A percentile compares a stretch with the other conserved stretches of the same genome.
Conservation (phyloP, 2,113 vertebrate species). For the Sebastes fasciatus region DNA sequence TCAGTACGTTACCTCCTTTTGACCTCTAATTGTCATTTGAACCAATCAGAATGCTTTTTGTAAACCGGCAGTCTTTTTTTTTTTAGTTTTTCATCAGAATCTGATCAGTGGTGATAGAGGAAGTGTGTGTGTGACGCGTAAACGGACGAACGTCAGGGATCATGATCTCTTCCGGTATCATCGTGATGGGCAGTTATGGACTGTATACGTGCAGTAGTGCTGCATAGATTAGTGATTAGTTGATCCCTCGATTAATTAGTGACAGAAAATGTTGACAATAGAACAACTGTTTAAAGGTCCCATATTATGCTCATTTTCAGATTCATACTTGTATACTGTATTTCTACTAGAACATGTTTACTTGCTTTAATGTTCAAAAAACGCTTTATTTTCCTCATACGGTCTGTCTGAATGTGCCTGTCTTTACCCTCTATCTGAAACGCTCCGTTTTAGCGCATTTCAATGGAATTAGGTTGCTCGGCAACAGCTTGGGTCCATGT, state of each 20-base stretch:
- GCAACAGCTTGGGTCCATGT: no score
- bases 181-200: neutral
- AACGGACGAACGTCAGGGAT: slow-evolving; percentile 8
- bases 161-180: slow-evolving; percentile 5
- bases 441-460: no score
- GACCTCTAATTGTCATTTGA: slow-evolving; percentile 56
- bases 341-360: no score
- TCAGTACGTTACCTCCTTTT: slow-evolving; percentile 50
- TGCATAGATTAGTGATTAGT: neutral
- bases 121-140: slow-evolving; percentile 35
- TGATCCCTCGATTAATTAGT: neutral
- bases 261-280: neutral
- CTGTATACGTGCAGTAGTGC: no score
- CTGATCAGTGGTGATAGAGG: neutral
- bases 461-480: no score
- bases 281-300: neutral
- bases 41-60: slow-evolving; percentile 45
- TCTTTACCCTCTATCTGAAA: no score
- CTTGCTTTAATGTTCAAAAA: no score
- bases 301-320: no score
- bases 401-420: no score
- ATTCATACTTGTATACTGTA: no score
- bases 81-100: slow-evolving; percentile 23
- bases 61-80: neutral
- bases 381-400: no score